Evolutionary conservation across 2,797 vertebrate genomes (phyloP).

Genomic region (Linurgus olivaceus): DNA sequence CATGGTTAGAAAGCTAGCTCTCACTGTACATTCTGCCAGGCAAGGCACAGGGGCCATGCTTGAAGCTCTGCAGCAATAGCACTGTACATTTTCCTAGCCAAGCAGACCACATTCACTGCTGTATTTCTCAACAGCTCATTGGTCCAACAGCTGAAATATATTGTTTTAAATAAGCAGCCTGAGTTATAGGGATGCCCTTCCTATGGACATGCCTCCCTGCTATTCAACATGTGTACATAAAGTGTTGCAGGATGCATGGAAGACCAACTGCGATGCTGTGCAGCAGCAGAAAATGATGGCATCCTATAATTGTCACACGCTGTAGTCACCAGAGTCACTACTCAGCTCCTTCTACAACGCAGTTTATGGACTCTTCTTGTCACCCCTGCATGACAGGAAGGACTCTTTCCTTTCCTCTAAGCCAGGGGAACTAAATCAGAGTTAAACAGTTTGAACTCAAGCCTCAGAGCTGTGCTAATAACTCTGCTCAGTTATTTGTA

Average conservation of each 20-base stretch:
- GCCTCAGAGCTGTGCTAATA: background rate
- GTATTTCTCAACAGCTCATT: background rate
- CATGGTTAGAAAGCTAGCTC: background rate
- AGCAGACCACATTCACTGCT: background rate
- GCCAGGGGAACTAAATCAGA: background rate
- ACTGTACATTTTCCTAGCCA: background rate
- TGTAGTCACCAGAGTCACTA: background rate
- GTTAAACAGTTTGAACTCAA: background rate
- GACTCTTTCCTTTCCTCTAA: background rate
- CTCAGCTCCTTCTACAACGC: background rate
- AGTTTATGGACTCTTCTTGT: background rate
- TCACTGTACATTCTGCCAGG: background rate
- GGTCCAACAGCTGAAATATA: background rate
- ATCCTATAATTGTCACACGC: fast-evolving
- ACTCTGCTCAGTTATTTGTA: background rate
- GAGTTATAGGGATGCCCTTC: fast-evolving
- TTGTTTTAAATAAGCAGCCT: background rate
- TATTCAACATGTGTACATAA: background rate
- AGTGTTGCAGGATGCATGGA: background rate
- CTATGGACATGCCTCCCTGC: background rate
- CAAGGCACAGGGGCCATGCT: background rate
- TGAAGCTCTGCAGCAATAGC: background rate
- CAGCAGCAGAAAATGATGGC: background rate
- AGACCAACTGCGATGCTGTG: background rate
- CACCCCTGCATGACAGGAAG: background rate